Conservation (phyloP, 1,140 invertebrate species). For the Choristoneura fumiferana region DNA sequence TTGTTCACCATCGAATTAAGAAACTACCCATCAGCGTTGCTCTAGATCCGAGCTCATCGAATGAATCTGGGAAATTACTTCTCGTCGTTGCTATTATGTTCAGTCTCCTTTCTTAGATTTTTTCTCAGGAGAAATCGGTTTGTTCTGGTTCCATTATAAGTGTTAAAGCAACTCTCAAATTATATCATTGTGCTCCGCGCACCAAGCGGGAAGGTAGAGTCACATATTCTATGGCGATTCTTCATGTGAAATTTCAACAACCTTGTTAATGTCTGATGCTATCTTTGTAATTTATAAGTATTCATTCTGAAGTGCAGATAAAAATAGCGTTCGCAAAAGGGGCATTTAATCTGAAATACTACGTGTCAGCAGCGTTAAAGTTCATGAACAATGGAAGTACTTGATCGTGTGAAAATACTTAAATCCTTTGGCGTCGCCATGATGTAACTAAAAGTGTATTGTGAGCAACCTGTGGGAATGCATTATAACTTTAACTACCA, state of each 20-base stretch:
- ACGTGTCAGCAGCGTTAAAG: conserved; percentile 3
- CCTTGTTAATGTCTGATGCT: neutral
- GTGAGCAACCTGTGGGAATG: neutral
- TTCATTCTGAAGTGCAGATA: neutral
- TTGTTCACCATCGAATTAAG: conserved; percentile 44
- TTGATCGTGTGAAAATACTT: conserved; percentile 13
- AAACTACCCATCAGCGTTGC: conserved; percentile 40
- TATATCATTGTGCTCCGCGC: conserved; percentile 8
- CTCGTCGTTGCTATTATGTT: conserved; percentile 51
- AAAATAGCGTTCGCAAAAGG: neutral
- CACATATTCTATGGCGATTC: neutral
- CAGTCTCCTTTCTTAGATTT: conserved; percentile 48
- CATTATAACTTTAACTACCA: neutral
- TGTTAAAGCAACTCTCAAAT: conserved; percentile 11
- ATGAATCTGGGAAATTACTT: conserved; percentile 60
- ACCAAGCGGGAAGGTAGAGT: neutral
- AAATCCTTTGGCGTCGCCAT: neutral
- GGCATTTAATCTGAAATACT: neutral
- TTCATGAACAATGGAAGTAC: conserved; percentile 17
- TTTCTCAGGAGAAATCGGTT: conserved; percentile 56
- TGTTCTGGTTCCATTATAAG: conserved; percentile 42
- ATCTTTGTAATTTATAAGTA: neutral
- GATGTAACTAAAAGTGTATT: conserved; percentile 17
- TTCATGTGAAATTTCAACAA: neutral
- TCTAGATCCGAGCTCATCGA: conserved; percentile 52